These are phyloP conservation scores for Papilio aristodemus DNA, from an alignment of 1,140 invertebrate species.

Conservation along the genomic window DNA sequence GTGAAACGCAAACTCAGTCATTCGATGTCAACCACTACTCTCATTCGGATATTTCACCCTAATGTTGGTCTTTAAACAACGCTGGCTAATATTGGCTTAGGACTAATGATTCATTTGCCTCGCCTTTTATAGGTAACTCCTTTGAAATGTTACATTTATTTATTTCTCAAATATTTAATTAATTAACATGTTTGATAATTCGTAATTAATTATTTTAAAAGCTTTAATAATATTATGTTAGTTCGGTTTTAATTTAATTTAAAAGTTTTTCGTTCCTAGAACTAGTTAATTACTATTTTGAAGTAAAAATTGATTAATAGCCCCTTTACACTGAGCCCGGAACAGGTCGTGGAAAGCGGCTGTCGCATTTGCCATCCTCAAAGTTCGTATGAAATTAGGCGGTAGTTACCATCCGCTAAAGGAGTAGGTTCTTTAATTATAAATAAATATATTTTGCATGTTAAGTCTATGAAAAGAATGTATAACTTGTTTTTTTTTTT, in stretches of 20 bases:
- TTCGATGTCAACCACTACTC: slow-evolving; percentile 30
- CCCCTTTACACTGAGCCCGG: too few relatives aligned
- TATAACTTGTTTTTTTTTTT: too few relatives aligned
- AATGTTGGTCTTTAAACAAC: slow-evolving; percentile 31
- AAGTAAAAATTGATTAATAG: too few relatives aligned
- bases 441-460: too few relatives aligned
- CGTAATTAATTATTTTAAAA: background rate
- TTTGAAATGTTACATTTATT: slow-evolving; percentile 11
- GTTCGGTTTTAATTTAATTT: too few relatives aligned
- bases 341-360: too few relatives aligned
- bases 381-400: too few relatives aligned
- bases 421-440: background rate
- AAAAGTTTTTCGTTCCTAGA: too few relatives aligned
- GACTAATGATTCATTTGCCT: slow-evolving; percentile 33
- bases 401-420: background rate
- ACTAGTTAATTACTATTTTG: too few relatives aligned
- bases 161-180: background rate
- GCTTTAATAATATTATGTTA: background rate
- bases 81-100: slow-evolving; percentile 31
- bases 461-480: too few relatives aligned
- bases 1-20: slow-evolving; percentile 32
- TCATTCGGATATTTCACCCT: slow-evolving; percentile 26
- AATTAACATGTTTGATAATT: background rate
- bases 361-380: too few relatives aligned
- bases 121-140: slow-evolving; percentile 21